These are phyloP conservation scores for Laterallus jamaicensis DNA, from an alignment of 2,113 vertebrate genomes.

Conservation along the genomic window DNA sequence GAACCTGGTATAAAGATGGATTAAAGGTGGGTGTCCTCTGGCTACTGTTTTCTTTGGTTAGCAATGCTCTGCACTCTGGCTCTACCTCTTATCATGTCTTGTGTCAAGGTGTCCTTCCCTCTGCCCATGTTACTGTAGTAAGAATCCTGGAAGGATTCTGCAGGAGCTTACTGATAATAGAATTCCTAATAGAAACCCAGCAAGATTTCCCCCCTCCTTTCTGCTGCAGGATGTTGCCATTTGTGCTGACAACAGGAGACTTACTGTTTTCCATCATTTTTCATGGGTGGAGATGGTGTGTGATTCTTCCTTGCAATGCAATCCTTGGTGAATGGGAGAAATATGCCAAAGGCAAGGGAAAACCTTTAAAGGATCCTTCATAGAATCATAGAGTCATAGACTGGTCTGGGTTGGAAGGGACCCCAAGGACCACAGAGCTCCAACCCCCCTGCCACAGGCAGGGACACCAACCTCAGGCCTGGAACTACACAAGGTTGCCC, in stretches of 20 bases:
- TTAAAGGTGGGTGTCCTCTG: constrained; percentile 73
- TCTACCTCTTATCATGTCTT: neutral
- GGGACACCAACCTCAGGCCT: too few relatives aligned
- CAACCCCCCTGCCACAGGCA: too few relatives aligned
- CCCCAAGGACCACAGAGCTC: too few relatives aligned
- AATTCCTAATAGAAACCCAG: neutral
- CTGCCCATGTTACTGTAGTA: neutral
- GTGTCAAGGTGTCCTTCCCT: neutral
- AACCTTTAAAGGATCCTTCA: neutral
- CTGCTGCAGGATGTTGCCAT: neutral
- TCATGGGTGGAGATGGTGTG: neutral
- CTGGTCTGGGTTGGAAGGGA: too few relatives aligned
- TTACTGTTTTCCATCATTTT: neutral
- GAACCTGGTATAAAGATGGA: constrained; percentile 86
- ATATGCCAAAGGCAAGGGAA: neutral
- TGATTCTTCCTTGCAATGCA: neutral
- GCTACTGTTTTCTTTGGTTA: neutral
- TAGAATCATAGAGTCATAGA: too few relatives aligned
- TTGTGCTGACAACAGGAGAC: neutral
- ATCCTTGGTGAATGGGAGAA: neutral
- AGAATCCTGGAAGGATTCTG: neutral
- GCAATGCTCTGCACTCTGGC: neutral
- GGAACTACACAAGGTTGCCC: too few relatives aligned
- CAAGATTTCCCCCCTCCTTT: neutral
- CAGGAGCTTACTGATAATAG: neutral